A percentile compares a stretch with the other conserved stretches of the same genome.
These are phyloP conservation scores for Apamea monoglypha DNA, from an alignment of 2,888 invertebrate genomes.

Conservation along the genomic window DNA sequence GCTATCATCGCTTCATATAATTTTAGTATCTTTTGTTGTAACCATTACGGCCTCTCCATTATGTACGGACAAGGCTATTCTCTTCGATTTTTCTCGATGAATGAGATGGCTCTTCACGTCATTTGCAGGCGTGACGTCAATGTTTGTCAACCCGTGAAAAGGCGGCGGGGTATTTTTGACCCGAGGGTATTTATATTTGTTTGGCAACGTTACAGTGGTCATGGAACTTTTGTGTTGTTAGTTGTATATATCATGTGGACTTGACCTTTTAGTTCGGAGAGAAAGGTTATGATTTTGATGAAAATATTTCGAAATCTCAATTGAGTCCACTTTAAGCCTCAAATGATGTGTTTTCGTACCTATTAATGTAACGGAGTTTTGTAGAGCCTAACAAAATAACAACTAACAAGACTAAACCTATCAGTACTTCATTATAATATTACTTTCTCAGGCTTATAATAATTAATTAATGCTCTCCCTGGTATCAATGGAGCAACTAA, in stretches of 20 bases:
- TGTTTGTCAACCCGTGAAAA: slow-evolving; percentile 41
- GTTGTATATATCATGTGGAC: too few relatives aligned
- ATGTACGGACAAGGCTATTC: slow-evolving; percentile 50
- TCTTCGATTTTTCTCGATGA: slow-evolving; percentile 59
- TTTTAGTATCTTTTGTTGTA: slow-evolving; percentile 49
- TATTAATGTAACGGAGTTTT: background rate
- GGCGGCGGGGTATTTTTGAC: slow-evolving; percentile 10
- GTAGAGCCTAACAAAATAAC: background rate
- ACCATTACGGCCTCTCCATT: slow-evolving; percentile 35
- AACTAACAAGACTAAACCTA: background rate
- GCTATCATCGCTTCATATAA: slow-evolving; percentile 37
- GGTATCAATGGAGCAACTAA: slow-evolving; percentile 5
- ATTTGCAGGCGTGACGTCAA: slow-evolving; percentile 52
- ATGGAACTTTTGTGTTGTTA: background rate
- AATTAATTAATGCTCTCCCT: background rate
- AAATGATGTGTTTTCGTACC: background rate
- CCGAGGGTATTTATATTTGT: background rate
- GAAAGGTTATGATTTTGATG: background rate
- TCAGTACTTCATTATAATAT: background rate
- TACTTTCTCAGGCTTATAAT: background rate
- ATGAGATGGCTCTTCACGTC: slow-evolving; percentile 60
- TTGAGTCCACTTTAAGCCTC: background rate
- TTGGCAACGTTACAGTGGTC: background rate
- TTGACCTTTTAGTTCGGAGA: background rate
- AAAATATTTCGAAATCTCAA: background rate